Evolutionary conservation across 2,797 vertebrate genomes (phyloP), one percentile per base, ranked within the genome.

Genomic region (Peromyscus attwateri): DNA sequence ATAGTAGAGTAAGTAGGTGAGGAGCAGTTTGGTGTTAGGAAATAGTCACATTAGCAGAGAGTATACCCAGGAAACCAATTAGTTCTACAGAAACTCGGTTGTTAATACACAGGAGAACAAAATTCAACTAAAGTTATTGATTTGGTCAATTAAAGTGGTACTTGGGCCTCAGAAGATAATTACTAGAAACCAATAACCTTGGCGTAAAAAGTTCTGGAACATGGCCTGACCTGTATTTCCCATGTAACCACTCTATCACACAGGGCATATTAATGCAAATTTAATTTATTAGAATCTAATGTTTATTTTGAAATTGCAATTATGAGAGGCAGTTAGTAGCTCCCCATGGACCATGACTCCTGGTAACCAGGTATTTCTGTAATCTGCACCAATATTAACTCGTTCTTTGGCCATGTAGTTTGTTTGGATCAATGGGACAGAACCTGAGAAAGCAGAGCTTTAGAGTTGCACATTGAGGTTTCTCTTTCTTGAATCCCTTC

Each of bases 241-340:
- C n/a, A 57, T 23, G 34, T 88, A 75, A 6, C n/a, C 23, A 70
- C 87, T 93, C 9, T 14, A 93, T 89, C 49, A 96, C 62, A 37
- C 31, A 88, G 81, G 55, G 31, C 46, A 83, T 73, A 91, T 55
- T 87, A 92, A 95, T 81, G 95, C 88, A 84, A 95, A 95, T 96
- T 87, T 89, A 93, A 70, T 97, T 96, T 92, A n/a, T 83, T 96
- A 64, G 64, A 96, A 94, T 90, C 66, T 88, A 66, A 75, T 90
- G 37, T 75, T 96, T 92, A 93, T 87, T 95, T 88, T 94, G 57
- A 95, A 96, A 81, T 87, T 60, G 11, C 85, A 89, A 92, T 76
- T 87, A 89, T 87, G 43, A 83, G 27, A 97, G 52, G 2, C 17
- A 79, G 75, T 40, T 89, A 80, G 55, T 64, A 87, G 13, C 13